phyloP scores from a whole-genome alignment of 2,797 vertebrate genomes.

The Acrocephalus scirpaceus region DNA sequence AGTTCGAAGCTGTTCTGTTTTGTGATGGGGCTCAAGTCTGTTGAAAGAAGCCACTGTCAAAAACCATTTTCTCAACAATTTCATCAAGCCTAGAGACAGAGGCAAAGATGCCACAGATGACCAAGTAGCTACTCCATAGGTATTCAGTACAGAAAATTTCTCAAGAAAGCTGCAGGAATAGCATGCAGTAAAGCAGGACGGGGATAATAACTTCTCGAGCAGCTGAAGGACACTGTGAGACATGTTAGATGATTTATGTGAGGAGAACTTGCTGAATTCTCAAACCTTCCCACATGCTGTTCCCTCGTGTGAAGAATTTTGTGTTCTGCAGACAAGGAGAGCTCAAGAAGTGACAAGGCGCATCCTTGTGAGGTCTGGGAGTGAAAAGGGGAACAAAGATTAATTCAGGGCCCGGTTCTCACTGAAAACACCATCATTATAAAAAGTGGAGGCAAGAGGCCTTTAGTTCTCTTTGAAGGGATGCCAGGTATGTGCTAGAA shows the following conservation, averaged over 20 bases:
- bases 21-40: not conserved
- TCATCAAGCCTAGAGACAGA: not conserved
- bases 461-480: not conserved
- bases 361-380: not conserved
- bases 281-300: not conserved
- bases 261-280: constrained; percentile 3
- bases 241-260: not conserved
- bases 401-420: not conserved
- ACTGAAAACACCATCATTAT: not conserved
- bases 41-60: not conserved
- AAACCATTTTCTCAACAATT: not conserved
- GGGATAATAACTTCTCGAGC: not conserved
- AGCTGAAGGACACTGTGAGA: not conserved
- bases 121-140: not conserved
- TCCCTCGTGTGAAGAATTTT: not conserved
- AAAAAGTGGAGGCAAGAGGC: not conserved
- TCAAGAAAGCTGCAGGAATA: not conserved
- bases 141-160: not conserved
- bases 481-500: not conserved
- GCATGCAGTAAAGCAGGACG: not conserved
- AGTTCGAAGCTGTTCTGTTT: not conserved
- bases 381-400: not conserved
- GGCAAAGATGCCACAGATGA: not conserved
- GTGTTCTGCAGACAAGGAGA: not conserved
- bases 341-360: not conserved